Conservation (phyloP, 53 echinoderm and acorn worm genomes). For the Luidia sarsii region DNA sequence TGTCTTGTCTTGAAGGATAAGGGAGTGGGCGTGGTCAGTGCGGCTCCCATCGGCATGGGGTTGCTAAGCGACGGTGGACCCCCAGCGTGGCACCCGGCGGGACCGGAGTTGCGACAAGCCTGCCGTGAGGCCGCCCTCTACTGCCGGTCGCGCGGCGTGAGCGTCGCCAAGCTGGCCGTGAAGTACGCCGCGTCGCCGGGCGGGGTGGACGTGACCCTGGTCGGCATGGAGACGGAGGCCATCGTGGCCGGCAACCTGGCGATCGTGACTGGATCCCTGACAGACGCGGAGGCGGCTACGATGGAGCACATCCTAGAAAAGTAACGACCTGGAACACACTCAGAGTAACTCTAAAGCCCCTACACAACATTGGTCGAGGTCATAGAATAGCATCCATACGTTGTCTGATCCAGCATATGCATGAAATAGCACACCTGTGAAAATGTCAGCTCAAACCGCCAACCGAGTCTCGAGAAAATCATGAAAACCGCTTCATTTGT, state of each 20-base stretch:
- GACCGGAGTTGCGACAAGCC: slow-evolving; percentile 52
- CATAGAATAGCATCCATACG: too few relatives aligned
- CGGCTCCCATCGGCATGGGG: slow-evolving; percentile 86
- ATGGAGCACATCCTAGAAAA: slow-evolving; percentile 69
- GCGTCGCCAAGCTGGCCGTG: slow-evolving; percentile 82
- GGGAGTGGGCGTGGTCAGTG: slow-evolving; percentile 69
- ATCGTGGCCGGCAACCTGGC: slow-evolving; percentile 66
- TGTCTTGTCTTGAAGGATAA: too few relatives aligned
- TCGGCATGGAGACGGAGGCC: slow-evolving; percentile 76
- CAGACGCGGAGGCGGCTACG: slow-evolving; percentile 58
- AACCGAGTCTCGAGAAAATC: too few relatives aligned
- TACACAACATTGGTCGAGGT: too few relatives aligned
- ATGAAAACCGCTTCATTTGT: too few relatives aligned
- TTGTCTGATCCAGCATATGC: too few relatives aligned
- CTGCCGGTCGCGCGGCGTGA: slow-evolving; percentile 71
- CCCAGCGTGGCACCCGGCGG: slow-evolving; percentile 79
- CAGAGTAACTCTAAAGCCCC: too few relatives aligned
- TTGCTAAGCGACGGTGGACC: slow-evolving; percentile 76
- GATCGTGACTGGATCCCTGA: slow-evolving; percentile 37
- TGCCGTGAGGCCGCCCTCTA: slow-evolving; percentile 72
- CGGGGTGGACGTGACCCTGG: slow-evolving; percentile 61
- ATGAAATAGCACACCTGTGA: too few relatives aligned
- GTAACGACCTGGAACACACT: too few relatives aligned
- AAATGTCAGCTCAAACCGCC: too few relatives aligned
- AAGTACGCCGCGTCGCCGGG: slow-evolving; percentile 59